Evolutionary conservation across 2,888 invertebrate genomes (phyloP).

Genomic region (Sisyra terminalis): DNA sequence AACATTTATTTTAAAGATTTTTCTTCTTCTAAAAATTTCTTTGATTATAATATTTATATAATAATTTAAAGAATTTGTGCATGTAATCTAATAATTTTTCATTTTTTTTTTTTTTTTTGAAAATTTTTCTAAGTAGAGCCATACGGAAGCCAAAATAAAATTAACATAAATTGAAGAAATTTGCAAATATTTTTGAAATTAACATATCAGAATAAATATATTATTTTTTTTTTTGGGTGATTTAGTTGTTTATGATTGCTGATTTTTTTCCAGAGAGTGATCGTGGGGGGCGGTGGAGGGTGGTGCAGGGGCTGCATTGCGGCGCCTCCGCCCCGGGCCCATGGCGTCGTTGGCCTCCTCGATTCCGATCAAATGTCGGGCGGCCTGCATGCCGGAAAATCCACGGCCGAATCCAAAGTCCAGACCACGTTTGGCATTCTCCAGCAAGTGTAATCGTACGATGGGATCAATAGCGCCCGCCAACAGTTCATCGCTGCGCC

Average conservation of each 20-base stretch:
- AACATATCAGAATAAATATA: slow-evolving; percentile 1
- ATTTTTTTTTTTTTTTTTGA: no score
- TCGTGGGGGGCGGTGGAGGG: neutral
- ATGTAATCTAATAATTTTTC: no score
- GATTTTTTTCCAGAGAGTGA: neutral
- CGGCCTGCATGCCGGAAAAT: slow-evolving; percentile 77
- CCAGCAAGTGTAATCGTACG: neutral
- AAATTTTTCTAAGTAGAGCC: no score
- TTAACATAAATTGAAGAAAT: no score
- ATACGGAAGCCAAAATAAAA: no score
- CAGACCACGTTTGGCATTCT: slow-evolving; percentile 69
- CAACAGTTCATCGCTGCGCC: slow-evolving; percentile 31
- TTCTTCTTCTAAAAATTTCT: no score
- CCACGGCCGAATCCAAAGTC: slow-evolving; percentile 79
- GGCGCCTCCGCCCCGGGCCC: slow-evolving; percentile 76
- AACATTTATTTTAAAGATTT: no score
- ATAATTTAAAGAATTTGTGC: no score
- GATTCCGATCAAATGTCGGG: slow-evolving; percentile 81
- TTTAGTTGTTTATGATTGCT: neutral
- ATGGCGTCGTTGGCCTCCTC: slow-evolving; percentile 81
- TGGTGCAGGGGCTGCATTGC: slow-evolving; percentile 26
- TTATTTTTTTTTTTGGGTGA: neutral
- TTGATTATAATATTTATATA: no score
- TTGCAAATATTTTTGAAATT: neutral
- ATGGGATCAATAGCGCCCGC: neutral